phyloP scores from a whole-genome alignment of 2,888 invertebrate species.

The Xestia xanthographa region DNA sequence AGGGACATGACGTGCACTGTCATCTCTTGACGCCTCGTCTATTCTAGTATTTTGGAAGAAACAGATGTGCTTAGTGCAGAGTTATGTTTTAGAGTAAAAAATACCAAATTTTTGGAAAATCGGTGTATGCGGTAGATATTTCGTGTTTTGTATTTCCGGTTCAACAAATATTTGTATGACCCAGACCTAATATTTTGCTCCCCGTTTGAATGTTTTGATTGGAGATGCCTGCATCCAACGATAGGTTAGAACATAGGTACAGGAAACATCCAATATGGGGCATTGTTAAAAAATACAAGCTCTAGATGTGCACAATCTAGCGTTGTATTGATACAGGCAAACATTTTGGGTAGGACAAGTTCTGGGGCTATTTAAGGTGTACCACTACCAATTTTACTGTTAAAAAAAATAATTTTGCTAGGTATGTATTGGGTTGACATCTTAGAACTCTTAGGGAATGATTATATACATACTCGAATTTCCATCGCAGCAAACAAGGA shows the following conservation, averaged over 20 bases:
- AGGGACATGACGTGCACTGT: too few relatives aligned
- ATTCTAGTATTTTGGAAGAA: too few relatives aligned
- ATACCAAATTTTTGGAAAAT: background rate
- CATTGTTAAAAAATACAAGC: conserved; percentile 8
- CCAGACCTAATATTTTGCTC: conserved; percentile 15
- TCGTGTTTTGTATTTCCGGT: background rate
- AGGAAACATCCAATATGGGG: conserved; percentile 12
- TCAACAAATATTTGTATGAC: conserved; percentile 15
- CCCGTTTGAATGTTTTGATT: conserved; percentile 8
- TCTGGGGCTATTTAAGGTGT: too few relatives aligned
- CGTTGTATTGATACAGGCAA: background rate
- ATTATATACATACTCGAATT: background rate
- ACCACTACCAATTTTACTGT: too few relatives aligned
- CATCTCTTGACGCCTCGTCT: background rate
- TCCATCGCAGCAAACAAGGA: background rate
- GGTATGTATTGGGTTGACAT: background rate
- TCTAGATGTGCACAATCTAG: background rate
- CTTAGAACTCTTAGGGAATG: background rate
- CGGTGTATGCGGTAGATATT: background rate
- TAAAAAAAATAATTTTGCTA: too few relatives aligned
- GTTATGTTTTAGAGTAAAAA: background rate
- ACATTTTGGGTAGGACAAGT: background rate
- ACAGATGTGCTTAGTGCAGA: too few relatives aligned
- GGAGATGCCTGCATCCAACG: conserved; percentile 11
- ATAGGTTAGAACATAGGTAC: conserved; percentile 5